These are phyloP conservation scores for Prietella phreatophila DNA, from an alignment of 2,113 vertebrate species.

Conservation along the genomic window DNA sequence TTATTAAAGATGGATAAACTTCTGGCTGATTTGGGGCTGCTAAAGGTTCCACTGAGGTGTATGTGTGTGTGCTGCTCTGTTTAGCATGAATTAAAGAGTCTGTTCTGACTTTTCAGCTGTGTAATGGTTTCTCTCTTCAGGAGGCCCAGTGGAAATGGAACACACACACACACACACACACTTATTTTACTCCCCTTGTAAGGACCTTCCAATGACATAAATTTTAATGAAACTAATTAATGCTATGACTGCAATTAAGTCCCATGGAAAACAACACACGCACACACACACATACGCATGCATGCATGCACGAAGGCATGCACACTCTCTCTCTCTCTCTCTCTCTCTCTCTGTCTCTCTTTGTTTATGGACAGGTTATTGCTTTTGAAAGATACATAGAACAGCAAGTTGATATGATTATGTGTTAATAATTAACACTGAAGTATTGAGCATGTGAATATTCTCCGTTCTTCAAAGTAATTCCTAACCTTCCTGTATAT, in stretches of 20 bases:
- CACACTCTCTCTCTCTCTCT: neutral
- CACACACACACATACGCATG: neutral
- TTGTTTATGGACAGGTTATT: neutral
- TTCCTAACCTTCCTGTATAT: neutral
- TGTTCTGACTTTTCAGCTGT: constrained; percentile 9
- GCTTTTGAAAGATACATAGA: constrained; percentile 22
- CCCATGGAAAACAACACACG: neutral
- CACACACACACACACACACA: constrained; percentile 4
- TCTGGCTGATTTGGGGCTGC: constrained; percentile 44
- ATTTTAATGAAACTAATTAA: neutral
- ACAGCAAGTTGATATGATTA: neutral
- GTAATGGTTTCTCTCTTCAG: neutral
- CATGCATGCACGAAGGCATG: no score
- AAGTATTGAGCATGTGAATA: neutral
- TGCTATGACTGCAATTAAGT: neutral
- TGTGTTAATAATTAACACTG: neutral
- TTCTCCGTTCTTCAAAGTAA: constrained; percentile 1
- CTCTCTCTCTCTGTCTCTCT: neutral
- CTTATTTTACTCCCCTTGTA: neutral
- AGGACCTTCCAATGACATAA: neutral
- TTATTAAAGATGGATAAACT: constrained; percentile 56
- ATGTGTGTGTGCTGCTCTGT: constrained; percentile 20
- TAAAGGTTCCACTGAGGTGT: constrained; percentile 40
- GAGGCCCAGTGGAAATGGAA: neutral
- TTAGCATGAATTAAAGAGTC: constrained; percentile 23